These are phyloP conservation scores for Ochropacha duplaris DNA, from an alignment of 2,888 invertebrate genomes.

Conservation along the genomic window DNA sequence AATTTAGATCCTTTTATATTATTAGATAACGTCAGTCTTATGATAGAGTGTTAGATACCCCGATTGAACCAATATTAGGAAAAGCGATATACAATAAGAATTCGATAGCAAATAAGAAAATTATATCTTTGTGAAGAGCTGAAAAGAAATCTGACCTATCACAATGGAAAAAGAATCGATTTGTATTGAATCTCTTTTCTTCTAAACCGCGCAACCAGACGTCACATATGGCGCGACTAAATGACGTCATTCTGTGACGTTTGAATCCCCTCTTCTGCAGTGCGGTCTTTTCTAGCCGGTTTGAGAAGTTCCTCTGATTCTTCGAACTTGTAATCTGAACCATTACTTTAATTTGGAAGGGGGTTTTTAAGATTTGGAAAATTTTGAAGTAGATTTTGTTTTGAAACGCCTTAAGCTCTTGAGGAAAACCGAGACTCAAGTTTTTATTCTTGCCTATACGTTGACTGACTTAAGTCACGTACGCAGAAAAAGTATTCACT, in stretches of 20 bases:
- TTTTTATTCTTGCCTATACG: neutral
- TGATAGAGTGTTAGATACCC: neutral
- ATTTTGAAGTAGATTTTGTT: neutral
- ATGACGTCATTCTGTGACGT: slow-evolving; percentile 71
- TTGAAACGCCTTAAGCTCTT: neutral
- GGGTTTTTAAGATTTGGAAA: neutral
- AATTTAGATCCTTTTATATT: neutral
- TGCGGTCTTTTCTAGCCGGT: slow-evolving; percentile 26
- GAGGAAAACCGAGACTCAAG: neutral
- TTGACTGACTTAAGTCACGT: slow-evolving; percentile 4
- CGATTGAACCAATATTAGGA: neutral
- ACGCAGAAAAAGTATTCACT: neutral
- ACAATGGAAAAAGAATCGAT: neutral
- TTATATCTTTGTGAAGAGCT: neutral
- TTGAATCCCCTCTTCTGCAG: slow-evolving; percentile 40
- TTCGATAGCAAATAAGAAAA: too few species aligned
- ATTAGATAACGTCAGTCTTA: neutral
- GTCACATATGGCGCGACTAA: slow-evolving; percentile 46
- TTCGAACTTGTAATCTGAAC: slow-evolving; percentile 49
- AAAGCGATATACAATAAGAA: too few species aligned
- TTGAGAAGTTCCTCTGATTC: slow-evolving; percentile 34
- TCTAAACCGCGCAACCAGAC: slow-evolving; percentile 32
- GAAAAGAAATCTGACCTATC: neutral
- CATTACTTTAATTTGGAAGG: slow-evolving; percentile 23
- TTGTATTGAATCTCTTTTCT: slow-evolving; percentile 23